Conservation (phyloP, 2,797 vertebrate genomes). For the Calcarius lapponicus region DNA sequence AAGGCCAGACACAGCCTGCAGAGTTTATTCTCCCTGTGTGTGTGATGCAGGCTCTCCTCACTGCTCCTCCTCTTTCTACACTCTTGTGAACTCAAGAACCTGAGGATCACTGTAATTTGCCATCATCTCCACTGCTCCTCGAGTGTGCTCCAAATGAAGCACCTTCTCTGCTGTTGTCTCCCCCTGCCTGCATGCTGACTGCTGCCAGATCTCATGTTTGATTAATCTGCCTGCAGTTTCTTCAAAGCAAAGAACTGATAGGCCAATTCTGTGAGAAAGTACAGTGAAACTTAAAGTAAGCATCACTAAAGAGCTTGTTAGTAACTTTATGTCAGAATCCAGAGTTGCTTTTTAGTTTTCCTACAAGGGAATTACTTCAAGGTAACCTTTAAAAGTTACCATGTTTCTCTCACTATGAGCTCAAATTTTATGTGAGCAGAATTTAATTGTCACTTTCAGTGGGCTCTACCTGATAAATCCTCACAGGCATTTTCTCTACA, state of each 20-base stretch:
- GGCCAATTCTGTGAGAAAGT: background rate
- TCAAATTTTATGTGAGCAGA: background rate
- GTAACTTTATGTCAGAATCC: background rate
- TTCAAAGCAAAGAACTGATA: background rate
- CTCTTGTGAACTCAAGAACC: background rate
- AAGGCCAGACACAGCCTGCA: background rate
- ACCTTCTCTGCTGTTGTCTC: background rate
- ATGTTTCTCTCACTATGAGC: background rate
- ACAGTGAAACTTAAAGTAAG: background rate
- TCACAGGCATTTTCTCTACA: slow-evolving; percentile 97
- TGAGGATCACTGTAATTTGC: background rate
- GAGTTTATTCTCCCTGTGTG: background rate
- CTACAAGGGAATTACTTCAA: background rate
- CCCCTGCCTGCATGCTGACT: background rate
- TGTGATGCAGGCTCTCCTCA: background rate
- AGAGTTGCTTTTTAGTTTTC: background rate
- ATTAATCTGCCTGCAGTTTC: background rate
- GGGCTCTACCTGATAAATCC: slow-evolving; percentile 91
- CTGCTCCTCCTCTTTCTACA: background rate
- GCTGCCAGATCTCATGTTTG: background rate
- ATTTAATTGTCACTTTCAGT: background rate
- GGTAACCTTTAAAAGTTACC: background rate
- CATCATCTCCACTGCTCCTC: background rate
- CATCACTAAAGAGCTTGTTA: background rate
- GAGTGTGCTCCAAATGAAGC: background rate